A percentile compares a stretch with the other conserved stretches of the same genome.
These are phyloP conservation scores for Dicyrtoma fusca DNA, from an alignment of 2,888 invertebrate species.

Conservation along the genomic window DNA sequence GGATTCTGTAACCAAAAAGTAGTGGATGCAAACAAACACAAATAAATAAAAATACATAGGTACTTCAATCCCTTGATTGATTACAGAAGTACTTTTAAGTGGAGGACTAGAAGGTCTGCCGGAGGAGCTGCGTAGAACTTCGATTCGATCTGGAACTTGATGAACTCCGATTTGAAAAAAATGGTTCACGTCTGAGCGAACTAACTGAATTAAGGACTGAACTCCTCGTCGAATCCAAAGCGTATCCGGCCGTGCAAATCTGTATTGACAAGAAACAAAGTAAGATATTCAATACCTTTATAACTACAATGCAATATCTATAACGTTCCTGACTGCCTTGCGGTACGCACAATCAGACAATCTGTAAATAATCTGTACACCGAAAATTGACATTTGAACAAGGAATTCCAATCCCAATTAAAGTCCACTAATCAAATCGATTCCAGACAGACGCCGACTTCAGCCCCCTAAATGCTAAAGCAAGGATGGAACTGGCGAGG, in stretches of 20 bases:
- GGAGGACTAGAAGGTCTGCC: too few species aligned
- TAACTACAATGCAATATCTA: neutral
- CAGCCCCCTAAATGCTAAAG: too few species aligned
- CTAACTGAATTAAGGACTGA: slow-evolving; percentile 30
- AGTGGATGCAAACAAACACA: too few species aligned
- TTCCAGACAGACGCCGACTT: neutral
- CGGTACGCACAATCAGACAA: too few species aligned
- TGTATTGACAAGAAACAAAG: too few species aligned
- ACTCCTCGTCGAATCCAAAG: slow-evolving; percentile 33
- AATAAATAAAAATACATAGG: neutral
- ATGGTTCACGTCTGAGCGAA: slow-evolving; percentile 14
- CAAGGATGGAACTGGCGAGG: too few species aligned
- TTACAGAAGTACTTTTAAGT: neutral
- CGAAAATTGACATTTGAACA: neutral
- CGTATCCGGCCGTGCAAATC: slow-evolving; percentile 18
- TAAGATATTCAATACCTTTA: neutral
- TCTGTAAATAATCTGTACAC: neutral
- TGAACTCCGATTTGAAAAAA: slow-evolving; percentile 21
- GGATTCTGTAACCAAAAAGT: too few species aligned
- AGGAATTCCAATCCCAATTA: neutral
- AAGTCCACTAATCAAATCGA: neutral
- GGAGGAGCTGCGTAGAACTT: slow-evolving; percentile 4
- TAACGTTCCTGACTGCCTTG: too few species aligned
- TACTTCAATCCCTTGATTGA: neutral
- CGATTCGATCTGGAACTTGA: slow-evolving; percentile 6